A percentile compares a stretch with the other conserved stretches of the same genome.
Evolutionary conservation across 2,888 invertebrate genomes (phyloP).

Genomic region (Acleris sparsana): DNA sequence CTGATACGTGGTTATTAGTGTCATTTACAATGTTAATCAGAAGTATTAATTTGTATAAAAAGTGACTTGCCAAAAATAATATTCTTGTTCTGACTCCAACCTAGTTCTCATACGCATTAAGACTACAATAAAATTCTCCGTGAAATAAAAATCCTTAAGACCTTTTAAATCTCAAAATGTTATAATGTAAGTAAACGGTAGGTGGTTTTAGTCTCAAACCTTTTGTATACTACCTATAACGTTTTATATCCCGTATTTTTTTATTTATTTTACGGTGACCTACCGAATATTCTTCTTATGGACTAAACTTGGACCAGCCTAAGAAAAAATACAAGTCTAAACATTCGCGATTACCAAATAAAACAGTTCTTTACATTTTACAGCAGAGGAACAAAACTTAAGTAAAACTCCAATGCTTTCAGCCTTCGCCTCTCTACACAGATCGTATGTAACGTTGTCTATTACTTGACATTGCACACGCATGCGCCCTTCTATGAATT

Average conservation of each 20-base stretch:
- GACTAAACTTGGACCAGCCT: no score
- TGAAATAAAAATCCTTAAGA: neutral
- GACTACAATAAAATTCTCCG: neutral
- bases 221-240: neutral
- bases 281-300: no score
- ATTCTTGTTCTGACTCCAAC: neutral
- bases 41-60: constrained; percentile 11
- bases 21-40: constrained; percentile 64
- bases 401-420: no score
- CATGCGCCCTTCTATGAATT: constrained; percentile 47
- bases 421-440: neutral
- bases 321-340: no score
- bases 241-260: neutral
- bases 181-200: constrained; percentile 3
- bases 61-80: no score
- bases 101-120: neutral
- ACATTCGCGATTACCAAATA: no score
- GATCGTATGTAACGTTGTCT: constrained; percentile 18
- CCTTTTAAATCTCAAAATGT: no score
- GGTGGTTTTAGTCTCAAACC: neutral
- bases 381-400: no score
- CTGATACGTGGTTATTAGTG: constrained; percentile 74
- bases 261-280: no score
- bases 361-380: no score
- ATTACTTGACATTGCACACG: constrained; percentile 53